Evolutionary conservation across 2,888 invertebrate genomes (phyloP).

Genomic region (Perdita meconis): DNA sequence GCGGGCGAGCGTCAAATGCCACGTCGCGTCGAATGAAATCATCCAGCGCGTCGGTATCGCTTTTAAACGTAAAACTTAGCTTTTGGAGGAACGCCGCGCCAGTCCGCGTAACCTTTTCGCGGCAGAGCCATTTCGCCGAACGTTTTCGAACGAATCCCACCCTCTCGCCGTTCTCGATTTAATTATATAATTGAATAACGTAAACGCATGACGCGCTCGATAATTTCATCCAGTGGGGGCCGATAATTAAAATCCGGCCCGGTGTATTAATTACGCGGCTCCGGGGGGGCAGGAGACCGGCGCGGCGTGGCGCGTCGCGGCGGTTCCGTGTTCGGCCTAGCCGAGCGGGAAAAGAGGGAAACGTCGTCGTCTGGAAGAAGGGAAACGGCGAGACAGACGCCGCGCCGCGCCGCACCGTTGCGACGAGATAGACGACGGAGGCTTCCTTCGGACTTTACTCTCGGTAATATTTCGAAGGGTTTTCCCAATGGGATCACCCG

Average conservation of each 20-base stretch:
- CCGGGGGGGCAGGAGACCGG: slow-evolving; percentile 7
- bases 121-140: slow-evolving; percentile 11
- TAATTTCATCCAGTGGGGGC: slow-evolving; percentile 25
- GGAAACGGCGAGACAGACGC: slow-evolving; percentile 24
- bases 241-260: slow-evolving; percentile 39
- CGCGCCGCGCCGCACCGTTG: too few species aligned
- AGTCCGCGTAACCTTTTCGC: slow-evolving; percentile 25
- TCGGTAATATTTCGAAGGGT: slow-evolving; percentile 71
- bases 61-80: slow-evolving; percentile 34
- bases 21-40: slow-evolving; percentile 35
- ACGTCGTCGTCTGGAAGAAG: not conserved
- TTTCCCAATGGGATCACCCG: slow-evolving; percentile 70
- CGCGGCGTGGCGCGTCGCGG: too few species aligned
- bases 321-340: not conserved
- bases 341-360: not conserved
- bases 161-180: slow-evolving; percentile 11
- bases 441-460: slow-evolving; percentile 65
- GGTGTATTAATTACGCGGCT: slow-evolving; percentile 25
- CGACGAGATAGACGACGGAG: slow-evolving; percentile 59
- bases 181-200: slow-evolving; percentile 41
- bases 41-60: slow-evolving; percentile 28
- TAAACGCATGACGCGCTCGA: not conserved
- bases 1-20: slow-evolving; percentile 19
- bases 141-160: slow-evolving; percentile 28
- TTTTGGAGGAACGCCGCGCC: slow-evolving; percentile 42